Conservation (phyloP, 2,797 vertebrate genomes). For the Nyctalus aviator region DNA sequence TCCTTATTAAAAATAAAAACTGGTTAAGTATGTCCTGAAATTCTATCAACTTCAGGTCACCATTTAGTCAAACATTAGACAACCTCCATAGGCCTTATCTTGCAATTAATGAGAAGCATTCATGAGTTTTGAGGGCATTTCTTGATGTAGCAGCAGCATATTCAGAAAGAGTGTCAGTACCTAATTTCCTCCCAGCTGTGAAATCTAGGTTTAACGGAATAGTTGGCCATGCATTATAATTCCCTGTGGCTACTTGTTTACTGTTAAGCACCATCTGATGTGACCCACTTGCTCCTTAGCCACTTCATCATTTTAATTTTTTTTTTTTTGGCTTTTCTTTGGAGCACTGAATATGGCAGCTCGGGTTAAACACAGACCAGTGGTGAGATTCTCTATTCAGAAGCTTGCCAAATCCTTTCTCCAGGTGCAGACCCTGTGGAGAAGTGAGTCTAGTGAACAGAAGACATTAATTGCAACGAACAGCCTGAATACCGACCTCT, state of each 20-base stretch:
- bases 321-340: background rate
- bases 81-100: background rate
- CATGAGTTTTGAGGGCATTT: background rate
- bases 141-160: background rate
- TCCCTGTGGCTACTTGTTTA: background rate
- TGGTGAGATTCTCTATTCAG: background rate
- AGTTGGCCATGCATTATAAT: accelerated
- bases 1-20: conserved; percentile 35
- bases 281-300: background rate
- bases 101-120: background rate
- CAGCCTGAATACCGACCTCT: conserved; percentile 91
- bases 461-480: conserved; percentile 52
- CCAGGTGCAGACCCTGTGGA: background rate
- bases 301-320: background rate
- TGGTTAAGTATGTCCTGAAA: background rate
- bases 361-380: background rate
- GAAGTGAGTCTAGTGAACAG: background rate
- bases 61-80: background rate
- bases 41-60: background rate
- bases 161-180: background rate
- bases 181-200: background rate
- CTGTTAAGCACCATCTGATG: background rate
- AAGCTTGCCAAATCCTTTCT: background rate
- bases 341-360: background rate
- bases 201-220: background rate